These are phyloP conservation scores for Tamias sibiricus DNA, from an alignment of 2,113 vertebrate species.

Conservation along the genomic window DNA sequence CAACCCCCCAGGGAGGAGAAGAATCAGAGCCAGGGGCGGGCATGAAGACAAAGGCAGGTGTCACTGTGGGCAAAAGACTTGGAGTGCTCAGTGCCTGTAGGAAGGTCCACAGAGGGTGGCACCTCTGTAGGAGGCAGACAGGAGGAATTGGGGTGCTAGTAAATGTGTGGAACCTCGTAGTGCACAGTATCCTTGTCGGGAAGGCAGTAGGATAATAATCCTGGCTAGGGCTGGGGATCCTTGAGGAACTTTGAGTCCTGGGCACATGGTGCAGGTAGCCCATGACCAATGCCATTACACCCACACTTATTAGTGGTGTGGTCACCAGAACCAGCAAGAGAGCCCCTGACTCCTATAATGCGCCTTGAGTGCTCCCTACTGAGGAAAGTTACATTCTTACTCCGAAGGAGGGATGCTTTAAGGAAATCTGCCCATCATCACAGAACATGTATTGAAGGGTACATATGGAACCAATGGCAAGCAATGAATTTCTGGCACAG, in stretches of 20 bases:
- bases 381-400: neutral
- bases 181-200: rapidly evolving
- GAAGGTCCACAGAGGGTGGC: neutral
- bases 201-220: neutral
- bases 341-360: neutral
- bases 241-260: neutral
- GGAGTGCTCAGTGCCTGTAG: neutral
- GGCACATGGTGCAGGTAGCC: neutral
- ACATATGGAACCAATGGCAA: neutral
- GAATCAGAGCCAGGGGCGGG: neutral
- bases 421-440: neutral
- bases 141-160: neutral
- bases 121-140: neutral
- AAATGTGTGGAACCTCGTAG: neutral
- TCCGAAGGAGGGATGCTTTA: neutral
- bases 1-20: neutral
- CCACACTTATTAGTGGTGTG: neutral
- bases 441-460: neutral
- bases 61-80: neutral
- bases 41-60: too few species aligned
- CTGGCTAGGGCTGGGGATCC: neutral
- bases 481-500: neutral
- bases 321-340: neutral
- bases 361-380: too few species aligned
- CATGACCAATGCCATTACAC: neutral